Evolutionary conservation across 2,113 vertebrate genomes (phyloP), one percentile per base, ranked within the genome.

Genomic region (Tamias sibiricus): DNA sequence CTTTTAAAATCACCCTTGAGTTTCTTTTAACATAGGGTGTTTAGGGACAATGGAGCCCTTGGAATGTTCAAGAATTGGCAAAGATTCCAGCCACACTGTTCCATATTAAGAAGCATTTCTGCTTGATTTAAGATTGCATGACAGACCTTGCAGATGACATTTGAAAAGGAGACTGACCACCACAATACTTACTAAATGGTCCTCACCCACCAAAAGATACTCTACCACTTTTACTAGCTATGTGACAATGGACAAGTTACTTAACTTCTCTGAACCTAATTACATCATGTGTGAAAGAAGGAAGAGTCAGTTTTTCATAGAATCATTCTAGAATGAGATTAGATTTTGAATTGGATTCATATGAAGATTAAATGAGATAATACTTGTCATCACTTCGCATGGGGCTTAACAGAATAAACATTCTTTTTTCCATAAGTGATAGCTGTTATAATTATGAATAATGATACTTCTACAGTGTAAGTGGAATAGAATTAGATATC

Each of bases 401-500:
- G 71, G 26, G 42, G 4, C 40, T 68, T 88, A 97, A 66, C 7
- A 74, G 79, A 69, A 91, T 35, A 75, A 87, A 32, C 47, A 59
- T 54, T 90, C 62, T 40, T 76, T 19, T 95, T 85, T 37, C 49
- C 30, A 69, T 72, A 88, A 90, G 71, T 71, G 85, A 37, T 84
- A 74, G 47, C 14, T 75, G 37, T 92, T 26, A 71, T 79, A 66
- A 42, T 84, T 76, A 83, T 93, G 59, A 95, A 94, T 80, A 90
- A 94, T 59, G 54, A 62, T 42, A 47, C 35, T 81, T 94, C 83
- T 52, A 66, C 17, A 76, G 24, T 42, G 0, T 47, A 59, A 94
- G 47, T 89, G n/a, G 47, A 84, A 74, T 91, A 88, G 77, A 95
- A 88, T 90, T 47, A 96, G 88, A 77, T 49, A 94, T 17, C 68